phyloP scores from a whole-genome alignment of 2,888 invertebrate species.

The Fragum whitleyi region DNA sequence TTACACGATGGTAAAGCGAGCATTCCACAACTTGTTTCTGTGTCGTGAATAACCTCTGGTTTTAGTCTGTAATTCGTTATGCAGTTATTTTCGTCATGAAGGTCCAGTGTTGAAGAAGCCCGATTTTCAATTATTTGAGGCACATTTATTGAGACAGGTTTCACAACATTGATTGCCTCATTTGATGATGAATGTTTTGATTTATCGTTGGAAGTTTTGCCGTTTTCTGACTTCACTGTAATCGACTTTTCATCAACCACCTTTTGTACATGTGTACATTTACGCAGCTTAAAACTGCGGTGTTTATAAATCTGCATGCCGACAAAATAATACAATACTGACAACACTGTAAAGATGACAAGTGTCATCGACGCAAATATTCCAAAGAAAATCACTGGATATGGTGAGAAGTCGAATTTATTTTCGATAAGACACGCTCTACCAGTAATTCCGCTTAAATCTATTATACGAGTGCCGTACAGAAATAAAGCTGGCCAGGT shows the following conservation, averaged over 20 bases:
- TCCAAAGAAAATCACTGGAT: slow-evolving; percentile 63
- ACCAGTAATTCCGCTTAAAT: slow-evolving; percentile 30
- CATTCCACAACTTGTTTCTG: slow-evolving; percentile 47
- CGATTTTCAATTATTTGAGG: slow-evolving; percentile 10
- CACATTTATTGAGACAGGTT: slow-evolving; percentile 1
- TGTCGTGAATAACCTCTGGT: neutral
- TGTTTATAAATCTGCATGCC: slow-evolving; percentile 68
- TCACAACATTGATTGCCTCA: slow-evolving; percentile 13
- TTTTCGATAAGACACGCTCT: slow-evolving; percentile 62
- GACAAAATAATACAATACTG: slow-evolving; percentile 65
- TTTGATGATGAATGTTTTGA: slow-evolving; percentile 19
- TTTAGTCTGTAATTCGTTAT: neutral
- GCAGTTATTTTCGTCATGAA: neutral
- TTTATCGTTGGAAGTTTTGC: slow-evolving; percentile 13
- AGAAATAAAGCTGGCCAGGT: slow-evolving; percentile 72
- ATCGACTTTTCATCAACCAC: slow-evolving; percentile 50
- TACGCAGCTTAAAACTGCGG: slow-evolving; percentile 58
- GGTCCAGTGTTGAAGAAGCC: neutral
- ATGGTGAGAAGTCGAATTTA: slow-evolving; percentile 46
- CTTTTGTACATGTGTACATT: slow-evolving; percentile 56
- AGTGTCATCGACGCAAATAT: slow-evolving; percentile 60
- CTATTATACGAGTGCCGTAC: slow-evolving; percentile 68
- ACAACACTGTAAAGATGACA: slow-evolving; percentile 58
- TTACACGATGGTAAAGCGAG: slow-evolving; percentile 13
- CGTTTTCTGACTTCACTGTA: slow-evolving; percentile 40